Percentiles rank a stretch among this genome's conserved stretches.
These are phyloP conservation scores for Caenorhabditis latens DNA, from an alignment of 1,140 invertebrate species.

Conservation along the genomic window DNA sequence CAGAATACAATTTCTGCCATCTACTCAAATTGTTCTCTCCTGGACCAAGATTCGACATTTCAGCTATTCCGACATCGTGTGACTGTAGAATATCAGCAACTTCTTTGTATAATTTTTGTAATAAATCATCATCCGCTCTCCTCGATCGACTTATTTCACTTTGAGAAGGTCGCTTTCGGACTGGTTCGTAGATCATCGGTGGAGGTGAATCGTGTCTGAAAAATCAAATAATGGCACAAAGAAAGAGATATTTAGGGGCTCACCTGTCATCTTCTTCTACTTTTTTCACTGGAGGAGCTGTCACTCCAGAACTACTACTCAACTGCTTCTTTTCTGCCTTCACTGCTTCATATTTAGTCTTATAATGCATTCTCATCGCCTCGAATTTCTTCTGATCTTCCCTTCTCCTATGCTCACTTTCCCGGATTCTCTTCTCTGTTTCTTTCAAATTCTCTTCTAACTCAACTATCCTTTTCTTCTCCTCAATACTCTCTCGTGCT, in stretches of 20 bases:
- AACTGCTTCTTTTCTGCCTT: slow-evolving; percentile 9
- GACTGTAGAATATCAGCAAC: slow-evolving; percentile 70
- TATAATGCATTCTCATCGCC: slow-evolving; percentile 40
- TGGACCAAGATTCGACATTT: slow-evolving; percentile 8
- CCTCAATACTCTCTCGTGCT: slow-evolving; percentile 43
- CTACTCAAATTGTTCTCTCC: slow-evolving; percentile 55
- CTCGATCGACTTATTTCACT: slow-evolving; percentile 14
- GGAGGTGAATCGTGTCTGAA: slow-evolving; percentile 27
- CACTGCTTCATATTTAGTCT: slow-evolving; percentile 26
- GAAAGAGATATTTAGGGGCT: neutral
- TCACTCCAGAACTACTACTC: neutral
- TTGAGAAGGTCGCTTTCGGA: slow-evolving; percentile 13
- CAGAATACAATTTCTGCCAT: slow-evolving; percentile 76
- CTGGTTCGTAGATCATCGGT: neutral
- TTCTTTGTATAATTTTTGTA: slow-evolving; percentile 72
- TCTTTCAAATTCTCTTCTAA: slow-evolving; percentile 55
- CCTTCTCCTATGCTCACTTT: slow-evolving; percentile 34
- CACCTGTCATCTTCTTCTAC: neutral
- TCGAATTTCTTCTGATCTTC: slow-evolving; percentile 53
- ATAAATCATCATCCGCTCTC: slow-evolving; percentile 59
- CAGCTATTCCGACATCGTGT: slow-evolving; percentile 37
- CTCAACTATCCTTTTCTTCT: slow-evolving; percentile 56
- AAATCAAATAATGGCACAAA: neutral
- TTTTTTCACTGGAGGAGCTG: neutral
- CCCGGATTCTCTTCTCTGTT: slow-evolving; percentile 24